Base-by-base conservation (phyloP, 2,797 vertebrate species). In the Enteromius mattozi region DNA sequence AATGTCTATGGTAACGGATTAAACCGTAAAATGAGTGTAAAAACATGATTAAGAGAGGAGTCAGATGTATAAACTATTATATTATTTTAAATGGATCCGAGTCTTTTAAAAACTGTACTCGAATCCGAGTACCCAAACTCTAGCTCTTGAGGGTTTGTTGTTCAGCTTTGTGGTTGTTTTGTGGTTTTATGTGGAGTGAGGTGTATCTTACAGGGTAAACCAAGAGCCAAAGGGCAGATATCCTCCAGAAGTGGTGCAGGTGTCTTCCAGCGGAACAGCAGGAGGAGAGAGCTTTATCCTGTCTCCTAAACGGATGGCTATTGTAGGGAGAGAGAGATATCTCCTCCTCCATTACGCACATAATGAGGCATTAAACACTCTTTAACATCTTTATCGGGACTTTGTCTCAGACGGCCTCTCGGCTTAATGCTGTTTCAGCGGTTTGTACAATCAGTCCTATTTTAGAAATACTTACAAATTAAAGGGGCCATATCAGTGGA, bases 321-420 rank as follows among this genome's bases (percentile, higher is more conserved):
- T 71, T 61, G 69, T 33, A 82, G 69, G 69, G 27, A 33, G 78
- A 65, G 68, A 59, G 70, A 63, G 80, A 75, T 65, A 63, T 75
- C 80, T 75, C 56, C 70, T 74, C 27, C 80, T 51, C 59, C 80
- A 82, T 82, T 82, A 82, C 30, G 42, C 40, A 82, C 68, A 12
- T 82, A 82, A 82, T 82, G 80, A 82, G 80, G 56, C 70, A 47
- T 82, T 45, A 82, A 74, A 82, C 80, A 33, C 56, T 49, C 30
- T 74, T 82, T 82, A 74, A 74, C 70, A 82, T 82, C 70, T 82
- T 82, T 74, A 82, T 74, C 80, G 27, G 68, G 37, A 70, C 80
- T 81, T 65, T 35, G 78, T 33, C 80, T 65, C 59, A 35, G 56
- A 0, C 14, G 2, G 56, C 33, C 42, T 70, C 14, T 24, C 4